A percentile compares a stretch with the other conserved stretches of the same genome.
These are phyloP conservation scores for Pithys albifrons DNA, from an alignment of 2,113 vertebrate genomes.

Conservation along the genomic window DNA sequence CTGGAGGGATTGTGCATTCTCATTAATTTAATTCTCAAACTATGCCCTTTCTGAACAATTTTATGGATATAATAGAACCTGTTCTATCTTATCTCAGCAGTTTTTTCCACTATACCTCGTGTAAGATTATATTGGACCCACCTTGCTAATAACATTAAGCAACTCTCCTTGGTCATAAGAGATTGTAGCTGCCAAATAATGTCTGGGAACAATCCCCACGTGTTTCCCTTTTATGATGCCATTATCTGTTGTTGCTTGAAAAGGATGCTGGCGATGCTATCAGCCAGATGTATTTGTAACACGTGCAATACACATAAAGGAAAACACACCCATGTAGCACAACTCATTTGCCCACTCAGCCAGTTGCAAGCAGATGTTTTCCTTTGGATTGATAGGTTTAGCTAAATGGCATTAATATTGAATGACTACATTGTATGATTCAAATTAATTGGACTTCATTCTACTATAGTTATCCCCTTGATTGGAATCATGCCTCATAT, in stretches of 20 bases:
- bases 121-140: neutral
- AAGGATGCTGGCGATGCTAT: neutral
- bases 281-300: neutral
- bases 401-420: neutral
- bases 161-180: neutral
- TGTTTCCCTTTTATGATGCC: neutral
- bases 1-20: neutral
- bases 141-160: neutral
- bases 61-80: neutral
- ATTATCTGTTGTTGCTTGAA: neutral
- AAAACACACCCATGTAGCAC: fast-evolving
- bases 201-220: neutral
- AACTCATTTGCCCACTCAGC: neutral
- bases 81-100: neutral
- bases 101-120: neutral
- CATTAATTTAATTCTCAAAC: neutral
- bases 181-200: neutral
- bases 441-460: neutral
- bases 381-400: neutral
- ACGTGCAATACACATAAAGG: neutral
- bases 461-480: neutral
- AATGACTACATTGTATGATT: neutral
- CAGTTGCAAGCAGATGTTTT: neutral
- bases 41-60: neutral
- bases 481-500: neutral